Evolutionary conservation across 1,140 invertebrate genomes (phyloP).

Genomic region (Papilio helenus): DNA sequence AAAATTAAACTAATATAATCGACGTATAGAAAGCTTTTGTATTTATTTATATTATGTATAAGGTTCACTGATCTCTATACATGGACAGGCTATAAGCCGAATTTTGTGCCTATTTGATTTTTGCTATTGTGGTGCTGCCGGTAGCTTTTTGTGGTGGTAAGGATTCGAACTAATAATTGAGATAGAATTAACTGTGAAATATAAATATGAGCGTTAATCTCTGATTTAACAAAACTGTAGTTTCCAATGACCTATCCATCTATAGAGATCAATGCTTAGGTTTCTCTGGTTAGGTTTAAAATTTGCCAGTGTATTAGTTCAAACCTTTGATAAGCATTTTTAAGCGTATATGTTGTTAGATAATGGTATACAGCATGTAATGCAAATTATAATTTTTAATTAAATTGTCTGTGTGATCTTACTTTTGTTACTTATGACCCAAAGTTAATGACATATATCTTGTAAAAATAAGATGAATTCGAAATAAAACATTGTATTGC

Average conservation of each 20-base stretch:
- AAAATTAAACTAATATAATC: background rate
- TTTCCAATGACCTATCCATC: too few relatives aligned
- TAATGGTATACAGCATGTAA: background rate
- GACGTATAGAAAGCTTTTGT: background rate
- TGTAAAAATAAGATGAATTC: slow-evolving; percentile 9
- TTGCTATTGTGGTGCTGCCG: too few relatives aligned
- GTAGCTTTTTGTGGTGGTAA: too few relatives aligned
- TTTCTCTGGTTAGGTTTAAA: slow-evolving; percentile 9
- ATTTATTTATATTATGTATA: background rate
- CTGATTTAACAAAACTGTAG: too few relatives aligned
- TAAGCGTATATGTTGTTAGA: background rate
- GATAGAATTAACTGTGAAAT: too few relatives aligned
- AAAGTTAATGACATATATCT: slow-evolving; percentile 26
- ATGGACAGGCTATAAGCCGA: too few relatives aligned
- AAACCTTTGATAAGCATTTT: background rate
- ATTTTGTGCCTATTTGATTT: too few relatives aligned
- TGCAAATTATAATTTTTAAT: slow-evolving; percentile 2
- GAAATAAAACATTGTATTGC: slow-evolving; percentile 25
- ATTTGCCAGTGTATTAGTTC: background rate
- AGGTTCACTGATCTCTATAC: background rate
- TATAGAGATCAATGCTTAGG: background rate
- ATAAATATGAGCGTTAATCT: too few relatives aligned
- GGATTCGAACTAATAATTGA: too few relatives aligned
- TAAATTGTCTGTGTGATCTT: background rate
- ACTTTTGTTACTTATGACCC: slow-evolving; percentile 16